phyloP scores from a whole-genome alignment of 2,113 vertebrate genomes.

The Alectura lathami region DNA sequence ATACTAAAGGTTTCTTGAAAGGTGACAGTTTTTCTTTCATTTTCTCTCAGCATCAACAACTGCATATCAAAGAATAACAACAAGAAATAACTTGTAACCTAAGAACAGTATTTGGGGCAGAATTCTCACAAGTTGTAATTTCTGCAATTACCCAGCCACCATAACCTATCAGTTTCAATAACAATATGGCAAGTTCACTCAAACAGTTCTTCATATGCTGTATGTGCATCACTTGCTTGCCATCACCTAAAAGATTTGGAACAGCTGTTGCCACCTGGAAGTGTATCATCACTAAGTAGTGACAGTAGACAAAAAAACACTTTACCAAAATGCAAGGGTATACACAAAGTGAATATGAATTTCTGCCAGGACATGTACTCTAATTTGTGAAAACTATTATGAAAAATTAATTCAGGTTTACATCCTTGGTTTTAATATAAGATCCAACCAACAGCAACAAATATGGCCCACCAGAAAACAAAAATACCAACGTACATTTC shows the following conservation, averaged over 20 bases:
- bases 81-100: background rate
- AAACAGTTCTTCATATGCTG: background rate
- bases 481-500: background rate
- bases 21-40: background rate
- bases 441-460: background rate
- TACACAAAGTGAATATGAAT: slow-evolving; percentile 14
- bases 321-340: background rate
- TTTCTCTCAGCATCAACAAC: background rate
- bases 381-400: background rate
- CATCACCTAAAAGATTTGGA: background rate
- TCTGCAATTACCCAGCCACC: background rate
- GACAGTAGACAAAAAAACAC: background rate
- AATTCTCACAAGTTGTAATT: background rate
- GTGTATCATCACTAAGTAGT: background rate
- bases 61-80: background rate
- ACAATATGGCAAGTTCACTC: background rate
- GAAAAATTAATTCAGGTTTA: background rate
- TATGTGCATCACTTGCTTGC: background rate
- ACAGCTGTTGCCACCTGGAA: background rate
- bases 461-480: background rate
- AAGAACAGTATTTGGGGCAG: background rate
- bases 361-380: slow-evolving; percentile 32
- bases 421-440: background rate
- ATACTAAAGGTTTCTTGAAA: background rate
- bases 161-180: background rate